Evolutionary conservation across 2,797 vertebrate genomes (phyloP).

Genomic region (Lates japonicus): DNA sequence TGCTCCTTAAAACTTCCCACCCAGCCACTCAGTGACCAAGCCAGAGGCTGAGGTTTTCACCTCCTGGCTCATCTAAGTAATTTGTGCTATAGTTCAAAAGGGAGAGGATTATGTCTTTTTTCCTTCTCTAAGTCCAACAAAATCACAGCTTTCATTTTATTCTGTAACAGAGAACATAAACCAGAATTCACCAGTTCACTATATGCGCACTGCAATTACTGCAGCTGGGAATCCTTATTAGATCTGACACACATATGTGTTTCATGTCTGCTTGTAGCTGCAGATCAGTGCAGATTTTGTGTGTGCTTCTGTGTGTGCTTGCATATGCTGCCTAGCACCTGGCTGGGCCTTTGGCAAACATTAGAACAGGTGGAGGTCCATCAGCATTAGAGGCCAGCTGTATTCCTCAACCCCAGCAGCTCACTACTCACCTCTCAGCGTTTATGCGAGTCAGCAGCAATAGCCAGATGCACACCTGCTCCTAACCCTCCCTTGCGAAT

Average conservation of each 20-base stretch:
- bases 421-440: conserved; percentile 68
- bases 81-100: conserved; percentile 22
- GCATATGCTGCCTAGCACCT: conserved; percentile 67
- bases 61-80: conserved; percentile 39
- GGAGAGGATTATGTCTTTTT: conserved; percentile 32
- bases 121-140: conserved; percentile 25
- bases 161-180: conserved; percentile 36
- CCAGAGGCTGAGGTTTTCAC: conserved; percentile 49
- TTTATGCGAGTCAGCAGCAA: conserved; percentile 75
- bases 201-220: conserved; percentile 52
- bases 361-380: conserved; percentile 71
- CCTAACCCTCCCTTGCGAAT: conserved; percentile 40
- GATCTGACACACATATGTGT: conserved; percentile 65
- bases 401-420: conserved; percentile 72
- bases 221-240: conserved; percentile 64
- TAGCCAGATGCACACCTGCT: conserved; percentile 72
- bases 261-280: conserved; percentile 6
- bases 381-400: conserved; percentile 77
- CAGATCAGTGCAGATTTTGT: background rate
- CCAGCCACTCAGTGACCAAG: conserved; percentile 28
- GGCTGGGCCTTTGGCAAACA: conserved; percentile 60
- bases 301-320: conserved; percentile 1
- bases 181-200: conserved; percentile 55
- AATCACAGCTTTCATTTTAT: conserved; percentile 56
- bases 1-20: conserved; percentile 39